Percentiles rank a stretch among this genome's conserved stretches.
Conservation (phyloP, 2,797 vertebrate genomes). For the Anolis apletophallus region DNA sequence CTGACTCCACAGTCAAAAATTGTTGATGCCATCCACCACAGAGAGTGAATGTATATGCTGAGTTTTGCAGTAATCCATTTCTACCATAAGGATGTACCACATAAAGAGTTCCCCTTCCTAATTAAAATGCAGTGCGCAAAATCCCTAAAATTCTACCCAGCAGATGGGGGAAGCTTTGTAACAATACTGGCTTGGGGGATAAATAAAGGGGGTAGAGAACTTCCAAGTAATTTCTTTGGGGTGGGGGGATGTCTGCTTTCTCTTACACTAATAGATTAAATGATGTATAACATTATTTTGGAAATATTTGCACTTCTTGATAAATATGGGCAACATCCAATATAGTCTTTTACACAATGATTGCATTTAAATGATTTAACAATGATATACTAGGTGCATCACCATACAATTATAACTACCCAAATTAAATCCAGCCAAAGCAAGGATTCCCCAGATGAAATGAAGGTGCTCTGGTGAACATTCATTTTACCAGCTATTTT, state of each 20-base stretch:
- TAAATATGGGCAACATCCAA: slow-evolving; percentile 11
- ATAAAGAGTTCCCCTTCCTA: not conserved
- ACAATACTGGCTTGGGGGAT: slow-evolving; percentile 24
- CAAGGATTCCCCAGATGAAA: not conserved
- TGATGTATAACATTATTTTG: slow-evolving; percentile 58
- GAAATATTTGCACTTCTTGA: slow-evolving; percentile 23
- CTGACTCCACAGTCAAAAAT: no score
- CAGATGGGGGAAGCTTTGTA: slow-evolving; percentile 1
- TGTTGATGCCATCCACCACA: no score
- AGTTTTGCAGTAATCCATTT: no score
- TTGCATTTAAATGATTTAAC: slow-evolving; percentile 45
- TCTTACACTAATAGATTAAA: slow-evolving; percentile 37
- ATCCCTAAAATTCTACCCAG: slow-evolving; percentile 34
- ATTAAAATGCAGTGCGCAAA: slow-evolving; percentile 15
- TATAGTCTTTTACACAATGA: slow-evolving; percentile 18
- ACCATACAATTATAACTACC: slow-evolving; percentile 11
- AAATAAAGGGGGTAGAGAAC: slow-evolving; percentile 30
- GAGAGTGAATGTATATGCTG: no score
- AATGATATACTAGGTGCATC: slow-evolving; percentile 22
- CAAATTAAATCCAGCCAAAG: not conserved
- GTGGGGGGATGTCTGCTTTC: slow-evolving; percentile 29
- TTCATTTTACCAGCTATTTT: not conserved
- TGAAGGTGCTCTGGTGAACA: not conserved
- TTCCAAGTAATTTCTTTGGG: slow-evolving; percentile 59
- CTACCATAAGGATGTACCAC: slow-evolving; percentile 33